Base-by-base conservation (phyloP, 2,888 invertebrate genomes). In the Creontiades dilutus region DNA sequence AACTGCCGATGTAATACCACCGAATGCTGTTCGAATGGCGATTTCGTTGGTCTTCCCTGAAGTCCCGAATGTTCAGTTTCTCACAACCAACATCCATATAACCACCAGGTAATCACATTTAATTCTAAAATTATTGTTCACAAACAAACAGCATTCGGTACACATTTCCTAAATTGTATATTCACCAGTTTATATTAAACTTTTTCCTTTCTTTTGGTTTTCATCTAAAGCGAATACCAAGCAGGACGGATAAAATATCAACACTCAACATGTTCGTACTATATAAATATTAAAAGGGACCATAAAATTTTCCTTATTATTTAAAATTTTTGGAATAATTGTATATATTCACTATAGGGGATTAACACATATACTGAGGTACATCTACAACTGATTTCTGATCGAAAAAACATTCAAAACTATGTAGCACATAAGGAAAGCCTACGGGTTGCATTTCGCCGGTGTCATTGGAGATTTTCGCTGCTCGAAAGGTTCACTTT, bases 221-320 rank as follows among this genome's bases (percentile, higher is more conserved):
- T 23, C 68, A 12, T 52, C 80, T 48, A 82, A 82, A 82, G 82
- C 82, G 48, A 48, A 52, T 82, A 46, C 27, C 19, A 82, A 75
- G 86, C 86, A 86, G 86, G 86, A 86, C 86, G 86, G 86, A 86
- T 86, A 86, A 86, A 85, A 82, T 61, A 85, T 85, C 68, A 85
- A 85, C 85, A 85, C 68, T 85, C 85, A 85, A 61, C 61, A 57
- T 84, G 23, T 57, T 47, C 78, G 19, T 23, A 23, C 68, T 12
- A 11, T 68, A 68, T 12, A 27, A 81, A 48, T 48, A 81, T 48
- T 82, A 48, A 52, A 68, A 68, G 19, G n/a, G 61, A 9, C 27
- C 27, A 23, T 68, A 68, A 68, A 23, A 68, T 23, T n/a, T 37
- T 23, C 19, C 68, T 23, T 23, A 23, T 23, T 23, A 27, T 23